These are phyloP conservation scores for Callyntrura guangdongensis DNA, from an alignment of 2,888 invertebrate species.

Conservation along the genomic window DNA sequence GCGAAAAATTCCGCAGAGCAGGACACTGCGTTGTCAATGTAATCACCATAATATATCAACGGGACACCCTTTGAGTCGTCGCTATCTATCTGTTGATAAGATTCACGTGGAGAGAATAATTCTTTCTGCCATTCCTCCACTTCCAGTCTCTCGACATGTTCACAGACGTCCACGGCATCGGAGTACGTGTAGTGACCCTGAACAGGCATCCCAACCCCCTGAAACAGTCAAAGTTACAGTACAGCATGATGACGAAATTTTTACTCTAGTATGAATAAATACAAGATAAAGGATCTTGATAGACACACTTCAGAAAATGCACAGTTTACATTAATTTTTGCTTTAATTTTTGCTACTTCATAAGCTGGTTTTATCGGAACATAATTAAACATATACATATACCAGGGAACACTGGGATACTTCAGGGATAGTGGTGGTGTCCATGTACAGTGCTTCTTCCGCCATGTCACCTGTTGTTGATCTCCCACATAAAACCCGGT, in stretches of 20 bases:
- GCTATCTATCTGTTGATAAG: neutral
- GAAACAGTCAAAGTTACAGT: too few relatives aligned
- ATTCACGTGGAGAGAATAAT: neutral
- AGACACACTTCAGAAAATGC: too few relatives aligned
- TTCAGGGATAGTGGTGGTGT: neutral
- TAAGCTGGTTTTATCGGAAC: neutral
- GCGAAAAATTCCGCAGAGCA: too few relatives aligned
- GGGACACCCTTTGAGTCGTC: neutral
- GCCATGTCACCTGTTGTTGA: too few relatives aligned
- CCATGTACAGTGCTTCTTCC: too few relatives aligned
- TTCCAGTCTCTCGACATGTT: neutral
- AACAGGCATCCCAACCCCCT: too few relatives aligned
- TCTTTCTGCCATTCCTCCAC: slow-evolving; percentile 37
- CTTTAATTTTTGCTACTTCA: too few relatives aligned
- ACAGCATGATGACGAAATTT: neutral
- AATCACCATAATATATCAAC: neutral
- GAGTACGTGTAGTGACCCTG: neutral
- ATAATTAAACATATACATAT: neutral
- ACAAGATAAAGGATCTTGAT: neutral
- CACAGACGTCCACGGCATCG: neutral
- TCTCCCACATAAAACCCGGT: too few relatives aligned
- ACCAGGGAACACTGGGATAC: too few relatives aligned
- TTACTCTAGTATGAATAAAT: neutral
- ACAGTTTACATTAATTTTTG: neutral
- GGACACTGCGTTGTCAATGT: neutral